A percentile compares a stretch with the other conserved stretches of the same genome.
Evolutionary conservation across 2,113 vertebrate species (phyloP).

Genomic region (Leucopsar rothschildi): DNA sequence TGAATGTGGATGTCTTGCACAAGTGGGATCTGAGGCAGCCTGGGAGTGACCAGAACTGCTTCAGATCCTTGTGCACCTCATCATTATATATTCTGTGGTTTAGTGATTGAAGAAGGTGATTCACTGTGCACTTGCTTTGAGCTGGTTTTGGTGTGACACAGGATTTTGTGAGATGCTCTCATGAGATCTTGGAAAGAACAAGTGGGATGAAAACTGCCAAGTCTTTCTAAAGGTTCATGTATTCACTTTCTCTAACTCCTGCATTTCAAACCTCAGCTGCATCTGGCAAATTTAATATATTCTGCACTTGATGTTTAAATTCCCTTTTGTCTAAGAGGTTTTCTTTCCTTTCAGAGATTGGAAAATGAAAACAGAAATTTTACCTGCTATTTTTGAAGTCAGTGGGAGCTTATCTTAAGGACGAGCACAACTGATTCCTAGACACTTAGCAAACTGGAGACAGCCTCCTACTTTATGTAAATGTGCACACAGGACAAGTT

Average conservation of each 20-base stretch:
- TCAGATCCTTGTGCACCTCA: not conserved
- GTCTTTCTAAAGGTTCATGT: not conserved
- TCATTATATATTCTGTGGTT: not conserved
- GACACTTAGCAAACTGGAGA: not conserved
- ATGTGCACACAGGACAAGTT: not conserved
- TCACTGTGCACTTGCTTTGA: not conserved
- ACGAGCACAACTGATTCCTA: not conserved
- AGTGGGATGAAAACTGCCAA: not conserved
- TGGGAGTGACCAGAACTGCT: not conserved
- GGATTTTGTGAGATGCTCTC: slow-evolving; percentile 19
- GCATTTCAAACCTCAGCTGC: not conserved
- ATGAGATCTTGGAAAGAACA: not conserved
- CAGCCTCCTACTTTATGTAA: not conserved
- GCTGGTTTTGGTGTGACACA: not conserved
- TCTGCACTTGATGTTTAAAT: not conserved
- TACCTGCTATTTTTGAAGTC: not conserved
- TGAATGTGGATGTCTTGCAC: not conserved
- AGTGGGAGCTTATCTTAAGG: not conserved
- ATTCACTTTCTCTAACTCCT: not conserved
- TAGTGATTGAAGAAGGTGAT: not conserved
- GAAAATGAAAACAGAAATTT: not conserved
- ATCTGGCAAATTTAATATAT: not conserved
- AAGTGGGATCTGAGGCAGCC: not conserved
- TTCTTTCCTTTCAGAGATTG: not conserved
- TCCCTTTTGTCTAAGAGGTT: not conserved